These are phyloP conservation scores for Acronicta alni DNA, from an alignment of 2,888 invertebrate genomes.

Conservation along the genomic window DNA sequence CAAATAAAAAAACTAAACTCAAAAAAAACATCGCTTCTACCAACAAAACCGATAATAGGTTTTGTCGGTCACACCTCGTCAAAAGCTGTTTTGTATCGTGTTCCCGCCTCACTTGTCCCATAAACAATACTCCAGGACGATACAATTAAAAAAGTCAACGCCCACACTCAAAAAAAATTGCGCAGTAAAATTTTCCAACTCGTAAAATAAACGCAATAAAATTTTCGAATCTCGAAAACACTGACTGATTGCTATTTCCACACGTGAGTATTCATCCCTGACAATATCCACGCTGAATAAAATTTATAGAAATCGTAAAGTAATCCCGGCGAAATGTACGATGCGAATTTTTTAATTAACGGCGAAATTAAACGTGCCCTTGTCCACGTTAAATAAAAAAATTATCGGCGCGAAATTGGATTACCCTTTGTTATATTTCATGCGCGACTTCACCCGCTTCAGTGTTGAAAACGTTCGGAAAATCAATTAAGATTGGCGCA, in stretches of 20 bases:
- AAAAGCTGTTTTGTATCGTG: conserved; percentile 17
- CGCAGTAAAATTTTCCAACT: not conserved
- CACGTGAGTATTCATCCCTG: conserved; percentile 3
- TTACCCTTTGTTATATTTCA: conserved; percentile 54
- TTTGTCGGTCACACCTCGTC: too few relatives aligned
- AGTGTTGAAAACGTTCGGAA: conserved; percentile 30
- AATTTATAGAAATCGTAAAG: conserved; percentile 63
- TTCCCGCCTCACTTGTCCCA: conserved; percentile 21
- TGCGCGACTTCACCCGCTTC: conserved; percentile 25
- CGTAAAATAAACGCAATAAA: conserved; percentile 36
- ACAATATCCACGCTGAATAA: conserved; percentile 47
- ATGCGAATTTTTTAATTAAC: conserved; percentile 75
- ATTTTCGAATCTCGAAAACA: conserved; percentile 8
- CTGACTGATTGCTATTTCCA: conserved; percentile 36
- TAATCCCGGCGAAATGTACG: conserved; percentile 60
- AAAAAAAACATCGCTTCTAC: too few relatives aligned
- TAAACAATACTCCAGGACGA: conserved; percentile 32
- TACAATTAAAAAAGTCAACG: conserved; percentile 35
- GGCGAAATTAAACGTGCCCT: conserved; percentile 60
- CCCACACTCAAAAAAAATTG: conserved; percentile 20
- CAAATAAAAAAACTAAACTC: too few relatives aligned
- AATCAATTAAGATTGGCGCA: conserved; percentile 50
- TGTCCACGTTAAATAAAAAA: conserved; percentile 59
- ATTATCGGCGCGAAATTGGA: conserved; percentile 56
- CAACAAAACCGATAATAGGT: conserved; percentile 1